Evolutionary conservation across 2,797 vertebrate species (phyloP).

Genomic region (Aplochiton taeniatus): DNA sequence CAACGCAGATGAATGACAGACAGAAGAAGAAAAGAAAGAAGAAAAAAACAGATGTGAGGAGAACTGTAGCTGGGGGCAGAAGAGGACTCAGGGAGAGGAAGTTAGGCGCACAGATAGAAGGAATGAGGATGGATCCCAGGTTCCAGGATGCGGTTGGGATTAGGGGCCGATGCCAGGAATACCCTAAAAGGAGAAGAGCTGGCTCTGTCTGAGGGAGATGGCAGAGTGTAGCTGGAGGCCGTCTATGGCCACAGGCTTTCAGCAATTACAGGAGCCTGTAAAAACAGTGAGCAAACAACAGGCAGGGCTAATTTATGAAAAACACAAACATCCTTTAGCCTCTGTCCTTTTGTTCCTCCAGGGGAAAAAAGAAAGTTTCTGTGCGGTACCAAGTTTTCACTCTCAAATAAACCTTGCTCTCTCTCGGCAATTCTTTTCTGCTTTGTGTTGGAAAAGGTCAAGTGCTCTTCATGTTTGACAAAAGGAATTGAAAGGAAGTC

Average conservation of each 20-base stretch:
- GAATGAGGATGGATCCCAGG: conserved; percentile 50
- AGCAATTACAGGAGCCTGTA: conserved; percentile 5
- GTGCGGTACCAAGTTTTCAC: too few species aligned
- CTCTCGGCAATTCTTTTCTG: conserved; percentile 19
- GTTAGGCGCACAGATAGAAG: conserved; percentile 47
- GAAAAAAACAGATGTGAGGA: conserved; percentile 37
- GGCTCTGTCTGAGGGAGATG: conserved; percentile 32
- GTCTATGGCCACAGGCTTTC: conserved; percentile 19
- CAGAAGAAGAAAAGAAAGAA: conserved; percentile 29
- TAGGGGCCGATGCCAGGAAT: conserved; percentile 52
- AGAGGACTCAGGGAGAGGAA: conserved; percentile 36
- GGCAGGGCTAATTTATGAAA: conserved; percentile 31
- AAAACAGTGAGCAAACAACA: not conserved
- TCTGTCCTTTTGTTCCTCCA: too few species aligned
- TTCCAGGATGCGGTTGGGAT: conserved; percentile 60
- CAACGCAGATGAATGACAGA: conserved; percentile 41
- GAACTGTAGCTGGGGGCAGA: conserved; percentile 49
- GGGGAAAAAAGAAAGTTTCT: too few species aligned
- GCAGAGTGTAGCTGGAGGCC: conserved; percentile 33
- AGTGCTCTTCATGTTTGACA: conserved; percentile 37
- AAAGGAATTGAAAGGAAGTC: conserved; percentile 53
- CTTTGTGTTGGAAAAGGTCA: conserved; percentile 24
- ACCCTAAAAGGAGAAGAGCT: conserved; percentile 51
- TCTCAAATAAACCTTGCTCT: conserved; percentile 30
- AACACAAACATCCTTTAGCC: conserved; percentile 37